A percentile compares a stretch with the other conserved stretches of the same genome.
Evolutionary conservation across 2,113 vertebrate genomes (phyloP).

Genomic region (Petromus typicus): DNA sequence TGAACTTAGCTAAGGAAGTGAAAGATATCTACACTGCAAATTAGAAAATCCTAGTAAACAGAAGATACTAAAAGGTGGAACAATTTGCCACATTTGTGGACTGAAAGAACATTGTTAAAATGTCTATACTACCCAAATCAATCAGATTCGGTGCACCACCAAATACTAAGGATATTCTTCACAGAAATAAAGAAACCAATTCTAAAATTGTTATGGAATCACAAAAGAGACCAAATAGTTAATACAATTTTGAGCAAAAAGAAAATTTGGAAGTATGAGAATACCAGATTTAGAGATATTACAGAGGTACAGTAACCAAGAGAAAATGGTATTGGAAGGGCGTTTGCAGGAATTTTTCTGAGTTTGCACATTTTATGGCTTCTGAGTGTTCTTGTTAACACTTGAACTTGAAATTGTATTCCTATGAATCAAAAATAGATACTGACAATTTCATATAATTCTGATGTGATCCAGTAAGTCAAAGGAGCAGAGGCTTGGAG

Average conservation of each 20-base stretch:
- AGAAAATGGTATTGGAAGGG: no score
- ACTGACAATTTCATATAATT: constrained; percentile 35
- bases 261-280: no score
- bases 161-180: background rate
- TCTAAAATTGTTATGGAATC: background rate
- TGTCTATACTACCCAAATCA: background rate
- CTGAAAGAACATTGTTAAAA: background rate
- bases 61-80: background rate
- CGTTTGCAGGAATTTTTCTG: constrained; percentile 8
- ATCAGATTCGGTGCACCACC: background rate
- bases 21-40: background rate
- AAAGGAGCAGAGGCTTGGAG: background rate
- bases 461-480: background rate
- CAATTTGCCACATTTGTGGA: background rate
- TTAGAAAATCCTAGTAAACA: background rate
- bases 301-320: no score
- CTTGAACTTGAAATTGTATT: constrained; percentile 13
- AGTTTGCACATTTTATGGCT: constrained; percentile 39
- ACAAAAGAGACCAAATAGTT: no score
- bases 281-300: no score
- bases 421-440: background rate
- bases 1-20: background rate
- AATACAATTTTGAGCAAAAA: no score
- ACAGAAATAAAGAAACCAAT: background rate
- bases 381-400: constrained; percentile 35